Evolutionary conservation across 2,888 invertebrate species (phyloP), one percentile per base, ranked within the genome.

Genomic region (Tipula lateralis): DNA sequence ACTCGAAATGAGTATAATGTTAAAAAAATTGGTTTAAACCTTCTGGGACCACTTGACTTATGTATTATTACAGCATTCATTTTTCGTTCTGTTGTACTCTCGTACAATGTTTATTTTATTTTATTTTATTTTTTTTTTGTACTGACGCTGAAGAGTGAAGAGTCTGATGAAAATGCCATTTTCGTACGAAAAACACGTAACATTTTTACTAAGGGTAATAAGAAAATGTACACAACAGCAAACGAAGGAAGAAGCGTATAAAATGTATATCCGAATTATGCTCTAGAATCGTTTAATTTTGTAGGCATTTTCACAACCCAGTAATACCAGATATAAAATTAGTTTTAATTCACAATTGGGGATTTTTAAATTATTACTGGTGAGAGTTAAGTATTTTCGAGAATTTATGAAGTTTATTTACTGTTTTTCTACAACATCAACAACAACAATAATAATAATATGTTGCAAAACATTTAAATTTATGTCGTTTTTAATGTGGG

Each of bases 11-110:
- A n/a, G 6, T 50, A 44, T 44, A 50, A 50, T 50, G 44, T 50
- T 50, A 24, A 24, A 66, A 24, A 66, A 19, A 66, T 66, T n/a
- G 66, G 66, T 66, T 24, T 24, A 66, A 66, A 66, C 66, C 66
- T 66, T 66, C 66, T 66, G 66, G 66, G 66, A 66, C 66, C 66
- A 66, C 66, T 66, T 66, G 66, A 66, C 66, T 66, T 66, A 66
- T 66, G 66, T 66, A 66, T 66, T 19, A 66, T 66, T 24, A 66
- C 66, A 24, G 9, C 66, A 66, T 66, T 66, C 24, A 12, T 19
- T 6, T 24, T 66, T 16, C 24, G 6, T 66, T 24, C 12, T 50
- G 16, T 16, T n/a, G 1, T 39, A 13, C 13, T 39, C 1, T 39
- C 3, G 16, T 44, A 44, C 4, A 66, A 66, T 24, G 66, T 66